Base-by-base conservation (phyloP, 2,113 vertebrate genomes). In the Polyodon spathula region DNA sequence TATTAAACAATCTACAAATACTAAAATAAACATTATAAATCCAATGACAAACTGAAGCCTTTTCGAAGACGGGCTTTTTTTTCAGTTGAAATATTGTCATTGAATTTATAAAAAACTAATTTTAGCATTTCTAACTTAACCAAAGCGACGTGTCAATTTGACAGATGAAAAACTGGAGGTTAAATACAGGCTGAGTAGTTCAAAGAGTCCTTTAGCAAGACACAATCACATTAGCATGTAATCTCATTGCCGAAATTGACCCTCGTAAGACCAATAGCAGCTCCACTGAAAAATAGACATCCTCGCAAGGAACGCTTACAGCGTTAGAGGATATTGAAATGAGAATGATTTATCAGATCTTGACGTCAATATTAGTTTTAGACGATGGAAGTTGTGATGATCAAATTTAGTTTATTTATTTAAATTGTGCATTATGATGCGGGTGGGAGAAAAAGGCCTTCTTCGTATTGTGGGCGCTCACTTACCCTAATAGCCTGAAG, bases 301-400 rank as follows among this genome's bases (percentile, higher is more conserved):
- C 58, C 12, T 43, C 11, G 37, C 15, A 12, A 37, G 17, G 9
- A n/a, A 14, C 41, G 14, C 12, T 54, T 59, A 59, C 56, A 10
- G 9, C 37, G 54, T 59, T 64, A 59, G 11, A 16, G 15, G 48
- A 54, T 59, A 53, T 44, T 44, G 50, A 39, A 59, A 64, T 46
- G 14, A 59, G 59, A 56, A 17, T 58, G 39, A 46, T 64, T 48
- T 53, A 64, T 54, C 15, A 37, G 9, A 6, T 48, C 51, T 58
- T 59, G 51, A 59, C 59, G 53, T 53, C 40, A 61, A 61, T 61
- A 51, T 61, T 50, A n/a, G 37, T 61, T 59, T 59, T 54, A 16
- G 37, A 39, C 44, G 57, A 59, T 64, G 41, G 56, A 59, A 43
- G 58, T 17, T 46, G 48, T 50, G 40, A 17, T 61, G 59, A 61